Percentiles rank a stretch among this genome's conserved stretches.
These are phyloP conservation scores for Delphinus delphis DNA, from an alignment of 2,113 vertebrate genomes.

Conservation along the genomic window DNA sequence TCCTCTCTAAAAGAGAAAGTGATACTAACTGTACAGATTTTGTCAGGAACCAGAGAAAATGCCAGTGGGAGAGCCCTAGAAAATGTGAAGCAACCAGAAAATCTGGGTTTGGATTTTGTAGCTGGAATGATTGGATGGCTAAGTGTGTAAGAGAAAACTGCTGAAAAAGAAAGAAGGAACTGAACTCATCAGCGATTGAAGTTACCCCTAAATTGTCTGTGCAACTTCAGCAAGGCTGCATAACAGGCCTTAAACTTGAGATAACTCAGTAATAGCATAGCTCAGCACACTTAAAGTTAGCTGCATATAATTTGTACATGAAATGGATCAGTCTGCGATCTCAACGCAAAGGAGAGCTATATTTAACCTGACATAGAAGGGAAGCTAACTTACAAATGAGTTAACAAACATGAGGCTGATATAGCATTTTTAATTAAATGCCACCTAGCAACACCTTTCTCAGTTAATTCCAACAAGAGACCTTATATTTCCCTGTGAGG, in stretches of 20 bases:
- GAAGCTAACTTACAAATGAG: slow-evolving; percentile 60
- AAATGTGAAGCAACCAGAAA: not conserved
- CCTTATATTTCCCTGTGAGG: not conserved
- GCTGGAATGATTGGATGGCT: not conserved
- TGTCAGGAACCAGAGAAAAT: not conserved
- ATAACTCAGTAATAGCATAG: not conserved
- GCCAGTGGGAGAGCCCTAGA: fast-evolving
- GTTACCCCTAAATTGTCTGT: not conserved
- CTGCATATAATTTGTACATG: not conserved
- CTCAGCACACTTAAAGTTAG: not conserved
- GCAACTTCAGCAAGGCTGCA: not conserved
- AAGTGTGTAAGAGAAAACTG: not conserved
- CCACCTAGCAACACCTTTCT: slow-evolving; percentile 50
- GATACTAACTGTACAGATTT: not conserved
- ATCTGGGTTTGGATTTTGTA: not conserved
- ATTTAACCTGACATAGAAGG: slow-evolving; percentile 55
- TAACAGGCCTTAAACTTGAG: not conserved
- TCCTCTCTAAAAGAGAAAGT: not conserved
- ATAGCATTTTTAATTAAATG: slow-evolving; percentile 64
- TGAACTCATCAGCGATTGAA: not conserved
- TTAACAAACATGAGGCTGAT: slow-evolving; percentile 31
- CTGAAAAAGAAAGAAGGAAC: not conserved
- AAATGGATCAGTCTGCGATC: not conserved
- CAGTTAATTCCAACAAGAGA: slow-evolving; percentile 52
- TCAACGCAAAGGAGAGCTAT: not conserved